Base-by-base conservation (phyloP, 2,888 invertebrate species). In the Agrochola circellaris region DNA sequence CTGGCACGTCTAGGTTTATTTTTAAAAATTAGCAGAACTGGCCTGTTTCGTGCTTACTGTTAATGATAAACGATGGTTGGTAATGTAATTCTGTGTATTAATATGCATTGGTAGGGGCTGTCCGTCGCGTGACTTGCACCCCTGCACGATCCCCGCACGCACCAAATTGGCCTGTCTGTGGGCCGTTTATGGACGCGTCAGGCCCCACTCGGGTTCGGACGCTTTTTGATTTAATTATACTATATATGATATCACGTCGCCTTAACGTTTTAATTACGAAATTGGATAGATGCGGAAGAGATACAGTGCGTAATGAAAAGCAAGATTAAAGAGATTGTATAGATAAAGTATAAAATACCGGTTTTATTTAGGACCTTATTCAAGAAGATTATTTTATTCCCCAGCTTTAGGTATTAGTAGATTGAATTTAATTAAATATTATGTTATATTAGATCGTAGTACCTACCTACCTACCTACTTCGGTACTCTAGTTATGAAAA, bases 81-180 rank as follows among this genome's bases (percentile, higher is more conserved):
- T 83, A 81, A 82, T 66, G 81, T 84, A 81, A 84, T 81, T 84
- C 75, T 70, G 84, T 83, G 83, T 87, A 89, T 87, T 87, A 85
- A 87, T 89, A 87, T 87, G 91, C 88, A 90, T 89, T 73, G 64
- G 67, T 62, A 66, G 78, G 78, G 76, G 82, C 87, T 84, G 87
- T 85, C 88, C 91, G 87, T 94, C 90, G 95, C 94, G 94, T 94
- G 94, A 92, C 93, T 89, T 86, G 83, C 91, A 87, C 92, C 92
- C 92, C 88, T 88, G 88, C 89, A 88, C 86, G 90, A 88, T 91
- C 90, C 92, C 88, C 90, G 81, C 84, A 84, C 91, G 90, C 90
- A 82, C 82, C 75, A 83, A 88, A 87, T 85, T 88, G 85, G 88
- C 75, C 83, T 88, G 87, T 88, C 83, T 85, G 78, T 75, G 74